These are phyloP conservation scores for Acanthococcus lagerstroemiae DNA, from an alignment of 2,888 invertebrate species.

Conservation along the genomic window DNA sequence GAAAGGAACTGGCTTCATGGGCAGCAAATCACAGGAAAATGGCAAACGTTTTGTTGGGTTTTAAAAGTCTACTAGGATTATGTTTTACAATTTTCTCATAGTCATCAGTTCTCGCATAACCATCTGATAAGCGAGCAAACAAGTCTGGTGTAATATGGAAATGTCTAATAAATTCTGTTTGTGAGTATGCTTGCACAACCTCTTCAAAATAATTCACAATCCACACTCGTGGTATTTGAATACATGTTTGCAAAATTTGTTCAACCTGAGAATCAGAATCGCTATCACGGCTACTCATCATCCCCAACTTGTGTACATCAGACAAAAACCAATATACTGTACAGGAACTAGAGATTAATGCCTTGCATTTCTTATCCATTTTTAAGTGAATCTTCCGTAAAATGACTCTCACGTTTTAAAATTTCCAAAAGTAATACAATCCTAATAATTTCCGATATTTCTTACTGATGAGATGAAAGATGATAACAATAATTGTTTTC, in stretches of 20 bases:
- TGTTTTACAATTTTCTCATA: neutral
- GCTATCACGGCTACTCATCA: neutral
- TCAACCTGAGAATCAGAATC: neutral
- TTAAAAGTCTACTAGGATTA: neutral
- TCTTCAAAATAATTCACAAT: neutral
- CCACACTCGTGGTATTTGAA: neutral
- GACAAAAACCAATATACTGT: too few relatives aligned
- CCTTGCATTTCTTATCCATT: too few relatives aligned
- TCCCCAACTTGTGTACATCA: too few relatives aligned
- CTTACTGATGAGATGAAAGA: too few relatives aligned
- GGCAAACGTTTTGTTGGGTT: neutral
- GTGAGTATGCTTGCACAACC: neutral
- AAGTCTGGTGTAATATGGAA: neutral
- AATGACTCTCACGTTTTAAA: too few relatives aligned
- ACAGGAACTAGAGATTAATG: too few relatives aligned
- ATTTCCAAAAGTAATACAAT: too few relatives aligned
- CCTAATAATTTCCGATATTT: too few relatives aligned
- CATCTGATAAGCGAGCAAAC: neutral
- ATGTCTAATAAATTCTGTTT: neutral
- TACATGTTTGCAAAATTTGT: neutral
- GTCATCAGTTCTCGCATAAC: neutral
- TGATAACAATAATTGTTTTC: too few relatives aligned
- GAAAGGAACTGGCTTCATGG: slow-evolving; percentile 11
- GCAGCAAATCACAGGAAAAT: slow-evolving; percentile 10
- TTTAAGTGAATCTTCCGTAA: too few relatives aligned